Evolutionary conservation across 2,113 vertebrate genomes (phyloP).

Genomic region (Notothenia coriiceps): DNA sequence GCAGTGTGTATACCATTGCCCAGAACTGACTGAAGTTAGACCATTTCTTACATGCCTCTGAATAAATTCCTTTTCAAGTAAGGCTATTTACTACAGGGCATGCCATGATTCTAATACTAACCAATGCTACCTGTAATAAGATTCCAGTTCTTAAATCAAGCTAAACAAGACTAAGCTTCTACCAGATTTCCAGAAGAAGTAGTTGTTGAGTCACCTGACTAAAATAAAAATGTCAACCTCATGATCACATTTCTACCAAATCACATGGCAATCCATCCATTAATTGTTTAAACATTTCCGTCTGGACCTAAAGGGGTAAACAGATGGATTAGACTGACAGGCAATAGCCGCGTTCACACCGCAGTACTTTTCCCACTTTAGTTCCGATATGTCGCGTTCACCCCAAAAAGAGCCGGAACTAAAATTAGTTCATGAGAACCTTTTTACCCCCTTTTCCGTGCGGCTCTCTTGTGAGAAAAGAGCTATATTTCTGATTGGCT

Average conservation of each 20-base stretch:
- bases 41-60: constrained; percentile 2
- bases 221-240: not conserved
- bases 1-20: constrained; percentile 19
- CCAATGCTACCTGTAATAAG: not conserved
- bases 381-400: too few species aligned
- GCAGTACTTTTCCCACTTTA: too few species aligned
- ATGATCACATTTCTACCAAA: not conserved
- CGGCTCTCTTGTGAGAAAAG: too few species aligned
- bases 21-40: not conserved
- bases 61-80: constrained; percentile 3
- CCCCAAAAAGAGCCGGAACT: too few species aligned
- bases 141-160: not conserved
- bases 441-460: too few species aligned
- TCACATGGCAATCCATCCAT: not conserved
- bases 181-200: too few species aligned
- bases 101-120: not conserved
- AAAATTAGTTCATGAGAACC: too few species aligned
- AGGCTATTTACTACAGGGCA: not conserved
- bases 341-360: too few species aligned
- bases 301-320: not conserved
- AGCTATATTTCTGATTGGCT: too few species aligned
- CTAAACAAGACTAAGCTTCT: not conserved
- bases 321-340: not conserved
- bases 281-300: not conserved
- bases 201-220: too few species aligned